Percentiles rank a stretch among this genome's conserved stretches.
Conservation (phyloP, 2,113 vertebrate species). For the Larimichthys crocea region DNA sequence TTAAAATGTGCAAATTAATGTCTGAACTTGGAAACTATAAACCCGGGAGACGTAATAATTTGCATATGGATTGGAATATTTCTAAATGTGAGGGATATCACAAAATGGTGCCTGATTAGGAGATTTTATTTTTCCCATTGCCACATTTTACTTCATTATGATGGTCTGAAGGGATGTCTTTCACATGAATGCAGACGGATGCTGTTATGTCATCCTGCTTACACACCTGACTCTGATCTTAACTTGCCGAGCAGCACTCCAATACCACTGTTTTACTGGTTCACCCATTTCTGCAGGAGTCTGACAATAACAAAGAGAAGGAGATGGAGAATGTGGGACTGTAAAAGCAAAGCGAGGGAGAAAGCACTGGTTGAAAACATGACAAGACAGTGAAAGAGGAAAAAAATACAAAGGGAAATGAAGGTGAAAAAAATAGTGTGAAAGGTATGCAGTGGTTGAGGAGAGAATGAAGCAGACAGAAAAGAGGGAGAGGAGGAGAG, state of each 20-base stretch:
- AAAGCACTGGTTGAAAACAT: constrained; percentile 45
- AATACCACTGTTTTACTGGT: constrained; percentile 24
- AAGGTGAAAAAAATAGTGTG: background rate
- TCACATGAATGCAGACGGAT: constrained; percentile 11
- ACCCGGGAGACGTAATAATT: constrained; percentile 43
- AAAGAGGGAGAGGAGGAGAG: constrained; percentile 43
- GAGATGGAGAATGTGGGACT: constrained; percentile 1
- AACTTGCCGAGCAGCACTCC: background rate
- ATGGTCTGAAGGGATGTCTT: constrained; percentile 12
- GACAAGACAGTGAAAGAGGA: constrained; percentile 38
- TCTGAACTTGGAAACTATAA: constrained; percentile 47
- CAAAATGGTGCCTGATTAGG: constrained; percentile 51
- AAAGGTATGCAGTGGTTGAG: constrained; percentile 14
- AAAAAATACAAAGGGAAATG: constrained; percentile 24
- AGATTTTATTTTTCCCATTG: constrained; percentile 22
- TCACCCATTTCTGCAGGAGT: background rate
- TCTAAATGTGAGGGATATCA: constrained; percentile 33
- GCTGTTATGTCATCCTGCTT: background rate
- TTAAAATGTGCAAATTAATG: constrained; percentile 72
- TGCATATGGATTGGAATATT: constrained; percentile 50
- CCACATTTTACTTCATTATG: constrained; percentile 32
- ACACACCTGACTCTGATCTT: constrained; percentile 19
- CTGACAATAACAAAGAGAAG: constrained; percentile 24
- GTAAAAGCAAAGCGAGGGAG: constrained; percentile 1
- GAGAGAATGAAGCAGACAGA: constrained; percentile 44